These are phyloP conservation scores for Episyrphus balteatus DNA, from an alignment of 1,140 invertebrate species.

Conservation along the genomic window DNA sequence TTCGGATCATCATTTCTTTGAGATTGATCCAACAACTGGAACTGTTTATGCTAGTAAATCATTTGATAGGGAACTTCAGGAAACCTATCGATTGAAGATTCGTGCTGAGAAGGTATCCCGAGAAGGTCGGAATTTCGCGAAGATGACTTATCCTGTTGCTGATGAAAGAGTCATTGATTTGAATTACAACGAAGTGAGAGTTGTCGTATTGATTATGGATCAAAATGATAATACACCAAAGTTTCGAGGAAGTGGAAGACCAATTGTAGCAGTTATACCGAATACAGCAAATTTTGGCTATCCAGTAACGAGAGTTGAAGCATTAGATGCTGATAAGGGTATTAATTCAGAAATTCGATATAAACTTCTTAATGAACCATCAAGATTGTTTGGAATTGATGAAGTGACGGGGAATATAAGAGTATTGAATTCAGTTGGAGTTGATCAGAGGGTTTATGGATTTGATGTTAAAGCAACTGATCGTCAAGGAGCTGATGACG, in stretches of 20 bases:
- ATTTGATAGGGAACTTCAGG: constrained; percentile 55
- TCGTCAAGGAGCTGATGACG: constrained; percentile 59
- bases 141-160: constrained; percentile 60
- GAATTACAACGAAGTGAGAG: constrained; percentile 39
- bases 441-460: constrained; percentile 62
- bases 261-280: constrained; percentile 67
- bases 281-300: constrained; percentile 68
- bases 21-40: constrained; percentile 59
- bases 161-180: constrained; percentile 56
- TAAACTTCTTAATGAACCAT: constrained; percentile 59
- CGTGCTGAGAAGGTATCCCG: constrained; percentile 44
- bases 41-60: constrained; percentile 54
- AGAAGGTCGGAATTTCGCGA: constrained; percentile 46
- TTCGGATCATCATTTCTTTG: constrained; percentile 41
- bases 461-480: constrained; percentile 85
- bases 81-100: constrained; percentile 53
- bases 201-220: constrained; percentile 61
- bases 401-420: constrained; percentile 59
- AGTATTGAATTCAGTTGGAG: constrained; percentile 43
- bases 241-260: constrained; percentile 57
- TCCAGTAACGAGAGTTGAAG: constrained; percentile 60
- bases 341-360: constrained; percentile 69
- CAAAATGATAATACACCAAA: constrained; percentile 71
- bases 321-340: constrained; percentile 60
- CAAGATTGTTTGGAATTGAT: constrained; percentile 61